These are phyloP conservation scores for Misgurnus mizolepis DNA, from an alignment of 2,113 vertebrate species.

Conservation along the genomic window DNA sequence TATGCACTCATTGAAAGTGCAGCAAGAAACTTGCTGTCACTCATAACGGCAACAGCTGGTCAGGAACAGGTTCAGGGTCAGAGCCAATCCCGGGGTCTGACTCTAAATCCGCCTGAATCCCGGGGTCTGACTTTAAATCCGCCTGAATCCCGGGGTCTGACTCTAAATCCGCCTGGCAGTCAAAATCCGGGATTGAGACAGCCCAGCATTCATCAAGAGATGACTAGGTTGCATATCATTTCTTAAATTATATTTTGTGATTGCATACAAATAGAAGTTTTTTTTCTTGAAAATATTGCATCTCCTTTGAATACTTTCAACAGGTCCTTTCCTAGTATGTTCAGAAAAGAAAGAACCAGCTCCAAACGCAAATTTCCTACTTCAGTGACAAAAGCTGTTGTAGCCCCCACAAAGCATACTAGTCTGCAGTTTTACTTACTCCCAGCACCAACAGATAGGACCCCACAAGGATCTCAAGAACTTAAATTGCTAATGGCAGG, in stretches of 20 bases:
- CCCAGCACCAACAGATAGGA: conserved; percentile 15
- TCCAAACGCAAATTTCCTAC: conserved; percentile 24
- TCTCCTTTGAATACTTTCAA: neutral
- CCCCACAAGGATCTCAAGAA: neutral
- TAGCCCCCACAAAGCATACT: conserved; percentile 13
- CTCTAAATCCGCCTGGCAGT: neutral
- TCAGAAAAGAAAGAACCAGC: too few relatives aligned
- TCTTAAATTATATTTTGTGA: neutral
- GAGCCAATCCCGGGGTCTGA: too few relatives aligned
- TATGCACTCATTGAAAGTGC: too few relatives aligned
- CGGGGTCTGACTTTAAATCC: too few relatives aligned
- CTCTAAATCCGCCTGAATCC: too few relatives aligned
- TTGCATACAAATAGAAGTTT: neutral
- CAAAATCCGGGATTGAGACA: neutral
- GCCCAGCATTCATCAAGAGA: conserved; percentile 1
- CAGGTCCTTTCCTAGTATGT: conserved; percentile 28
- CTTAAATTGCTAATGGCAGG: conserved; percentile 25
- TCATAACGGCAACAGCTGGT: too few relatives aligned
- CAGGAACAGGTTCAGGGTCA: too few relatives aligned
- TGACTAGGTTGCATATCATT: neutral
- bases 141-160: too few relatives aligned
- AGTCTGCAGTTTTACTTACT: conserved; percentile 28
- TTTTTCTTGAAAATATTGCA: neutral
- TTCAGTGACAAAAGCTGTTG: conserved; percentile 1
- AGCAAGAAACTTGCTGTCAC: too few relatives aligned